Evolutionary conservation across 2,797 vertebrate genomes (phyloP), one percentile per base, ranked within the genome.

Genomic region (Argya squamiceps): DNA sequence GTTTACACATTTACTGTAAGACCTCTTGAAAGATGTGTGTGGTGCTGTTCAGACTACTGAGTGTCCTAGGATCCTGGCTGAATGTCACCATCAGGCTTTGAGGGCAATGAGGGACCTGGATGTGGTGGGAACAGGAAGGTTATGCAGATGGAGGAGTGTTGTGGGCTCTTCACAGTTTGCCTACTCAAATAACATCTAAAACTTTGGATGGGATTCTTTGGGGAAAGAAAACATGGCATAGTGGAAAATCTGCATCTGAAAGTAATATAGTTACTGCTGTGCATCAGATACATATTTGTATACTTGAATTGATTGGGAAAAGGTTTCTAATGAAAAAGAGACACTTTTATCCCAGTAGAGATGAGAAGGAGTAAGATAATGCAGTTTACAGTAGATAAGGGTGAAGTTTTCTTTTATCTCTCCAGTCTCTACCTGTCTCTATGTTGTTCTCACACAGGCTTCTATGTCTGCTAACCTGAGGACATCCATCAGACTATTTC

Each of bases 151-250:
- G 26, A 91, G 78, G 32, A 89, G 67, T 27, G 26, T 78, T 3
- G 21, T 79, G 68, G 69, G 53, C 63, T 63, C 52, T 88, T 92
- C 73, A 65, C 81, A 87, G 88, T 94, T 97, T 95, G 84, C 76
- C 96, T 95, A 81, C 91, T 94, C 89, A 79, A 91, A 93, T 88
- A 86, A 53, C 71, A 96, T 70, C 91, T 96, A 94, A 96, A 96
- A 78, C 64, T 78, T 97, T 49, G 93, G 74, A 73, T 1, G 13
- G 78, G 93, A 92, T 88, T 93, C 60, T 77, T 76, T 82, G 77
- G 78, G 84, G 53, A 44, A 50, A 36, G 59, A 94, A 90, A 96
- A 84, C 30, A 50, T 37, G n/a, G n/a, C 75, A 36, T 58, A 71
- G 92, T 84, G 96, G 60, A 76, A 96, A 96, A 96, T 83, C 36